A percentile compares a stretch with the other conserved stretches of the same genome.
These are phyloP conservation scores for Prenolepis imparis DNA, from an alignment of 2,888 invertebrate species.

Conservation along the genomic window DNA sequence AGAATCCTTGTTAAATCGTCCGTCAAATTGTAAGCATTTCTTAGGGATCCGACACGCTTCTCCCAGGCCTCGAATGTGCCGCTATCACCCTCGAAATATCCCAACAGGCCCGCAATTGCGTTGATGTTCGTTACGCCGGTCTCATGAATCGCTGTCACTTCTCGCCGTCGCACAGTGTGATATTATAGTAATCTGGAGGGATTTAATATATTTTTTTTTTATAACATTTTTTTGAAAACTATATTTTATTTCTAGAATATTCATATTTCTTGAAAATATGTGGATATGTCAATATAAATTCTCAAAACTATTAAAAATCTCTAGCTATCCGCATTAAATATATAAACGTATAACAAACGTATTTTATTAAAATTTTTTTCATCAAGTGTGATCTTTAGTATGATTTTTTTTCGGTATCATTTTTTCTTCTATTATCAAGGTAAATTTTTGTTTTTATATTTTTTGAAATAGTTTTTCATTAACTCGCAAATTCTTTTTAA, in stretches of 20 bases:
- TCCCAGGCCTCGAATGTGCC: slow-evolving; percentile 25
- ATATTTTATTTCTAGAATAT: not conserved
- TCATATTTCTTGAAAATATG: not conserved
- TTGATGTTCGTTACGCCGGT: not conserved
- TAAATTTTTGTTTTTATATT: not conserved
- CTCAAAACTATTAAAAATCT: no score
- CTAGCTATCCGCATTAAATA: no score
- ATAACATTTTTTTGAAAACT: not conserved
- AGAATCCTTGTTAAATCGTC: slow-evolving; percentile 23
- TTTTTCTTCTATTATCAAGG: not conserved
- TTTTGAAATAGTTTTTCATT: not conserved
- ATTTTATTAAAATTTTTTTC: not conserved
- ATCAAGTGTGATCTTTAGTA: not conserved
- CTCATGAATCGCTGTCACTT: no score
- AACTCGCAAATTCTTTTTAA: not conserved
- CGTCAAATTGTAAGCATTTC: not conserved
- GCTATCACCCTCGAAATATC: slow-evolving; percentile 14
- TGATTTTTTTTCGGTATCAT: not conserved
- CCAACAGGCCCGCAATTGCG: not conserved
- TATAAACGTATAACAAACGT: no score
- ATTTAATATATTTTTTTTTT: not conserved
- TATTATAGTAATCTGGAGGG: not conserved
- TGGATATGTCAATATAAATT: no score
- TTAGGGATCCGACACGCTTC: slow-evolving; percentile 26
- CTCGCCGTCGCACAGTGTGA: not conserved